A percentile compares a stretch with the other conserved stretches of the same genome.
These are phyloP conservation scores for Mustela nigripes DNA, from an alignment of 2,113 vertebrate genomes.

Conservation along the genomic window DNA sequence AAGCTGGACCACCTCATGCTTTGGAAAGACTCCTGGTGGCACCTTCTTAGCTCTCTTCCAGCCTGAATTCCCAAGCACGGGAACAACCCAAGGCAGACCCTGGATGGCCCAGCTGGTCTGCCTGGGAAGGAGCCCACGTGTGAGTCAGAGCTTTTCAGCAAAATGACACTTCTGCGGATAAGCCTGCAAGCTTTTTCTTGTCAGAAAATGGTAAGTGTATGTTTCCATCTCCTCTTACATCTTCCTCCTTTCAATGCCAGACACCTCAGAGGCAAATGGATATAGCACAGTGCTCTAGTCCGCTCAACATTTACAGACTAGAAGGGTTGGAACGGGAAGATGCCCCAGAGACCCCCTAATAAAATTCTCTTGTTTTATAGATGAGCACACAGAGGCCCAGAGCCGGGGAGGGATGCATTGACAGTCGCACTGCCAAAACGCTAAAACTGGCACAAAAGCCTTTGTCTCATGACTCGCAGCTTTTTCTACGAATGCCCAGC, in stretches of 20 bases:
- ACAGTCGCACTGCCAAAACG: not conserved
- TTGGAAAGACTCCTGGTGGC: not conserved
- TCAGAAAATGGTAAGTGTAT: slow-evolving; percentile 66
- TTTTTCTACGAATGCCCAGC: not conserved
- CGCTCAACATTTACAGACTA: not conserved
- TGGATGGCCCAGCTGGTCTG: not conserved
- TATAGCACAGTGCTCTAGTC: not conserved
- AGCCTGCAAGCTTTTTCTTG: slow-evolving; percentile 42
- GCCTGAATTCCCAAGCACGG: not conserved
- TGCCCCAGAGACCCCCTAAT: not conserved
- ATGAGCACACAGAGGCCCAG: not conserved
- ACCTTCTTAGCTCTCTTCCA: not conserved
- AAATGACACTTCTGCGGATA: slow-evolving; percentile 37
- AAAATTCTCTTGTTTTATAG: not conserved
- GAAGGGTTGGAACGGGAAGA: not conserved
- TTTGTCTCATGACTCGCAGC: not conserved
- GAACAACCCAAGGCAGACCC: not conserved
- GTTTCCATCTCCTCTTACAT: slow-evolving; percentile 33
- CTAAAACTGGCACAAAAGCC: not conserved
- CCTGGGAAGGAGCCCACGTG: slow-evolving; percentile 22
- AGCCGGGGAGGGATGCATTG: not conserved
- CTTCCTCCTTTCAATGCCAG: slow-evolving; percentile 54
- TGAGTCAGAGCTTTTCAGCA: slow-evolving; percentile 44
- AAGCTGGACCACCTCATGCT: not conserved
- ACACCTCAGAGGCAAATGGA: slow-evolving; percentile 46